These are phyloP conservation scores for Dyspetes luteomarginatus DNA, from an alignment of 2,888 invertebrate species.

Conservation along the genomic window DNA sequence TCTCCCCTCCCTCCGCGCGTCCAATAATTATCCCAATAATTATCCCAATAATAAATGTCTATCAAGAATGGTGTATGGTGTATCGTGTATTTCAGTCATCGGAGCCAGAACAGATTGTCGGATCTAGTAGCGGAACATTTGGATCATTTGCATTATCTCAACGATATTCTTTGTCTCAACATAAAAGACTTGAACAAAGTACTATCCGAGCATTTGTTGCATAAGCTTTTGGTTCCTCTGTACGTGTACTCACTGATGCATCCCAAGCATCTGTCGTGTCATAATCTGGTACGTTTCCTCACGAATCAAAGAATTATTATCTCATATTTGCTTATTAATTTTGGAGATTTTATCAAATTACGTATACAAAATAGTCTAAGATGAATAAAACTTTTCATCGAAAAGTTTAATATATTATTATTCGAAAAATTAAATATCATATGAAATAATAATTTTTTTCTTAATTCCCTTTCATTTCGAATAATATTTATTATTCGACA, in stretches of 20 bases:
- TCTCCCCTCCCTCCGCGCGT: background rate
- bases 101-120: conserved; percentile 94
- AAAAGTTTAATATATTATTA: too few relatives aligned
- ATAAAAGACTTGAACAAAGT: conserved; percentile 97
- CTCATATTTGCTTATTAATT: too few relatives aligned
- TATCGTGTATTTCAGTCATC: conserved; percentile 88
- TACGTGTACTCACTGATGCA: conserved; percentile 95
- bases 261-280: conserved; percentile 74
- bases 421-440: too few relatives aligned
- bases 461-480: too few relatives aligned
- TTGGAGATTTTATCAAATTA: too few relatives aligned
- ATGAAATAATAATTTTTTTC: too few relatives aligned
- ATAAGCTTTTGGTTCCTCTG: conserved; percentile 95
- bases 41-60: background rate
- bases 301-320: too few relatives aligned
- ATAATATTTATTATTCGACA: too few relatives aligned
- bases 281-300: conserved; percentile 82
- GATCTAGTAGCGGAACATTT: conserved; percentile 98
- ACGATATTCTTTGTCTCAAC: conserved; percentile 96
- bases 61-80: background rate
- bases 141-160: conserved; percentile 98
- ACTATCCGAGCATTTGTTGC: conserved; percentile 95
- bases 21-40: conserved; percentile 28
- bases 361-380: too few relatives aligned
- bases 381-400: too few relatives aligned